Evolutionary conservation across 2,888 invertebrate species (phyloP).

Genomic region (Tiliacea citrago): DNA sequence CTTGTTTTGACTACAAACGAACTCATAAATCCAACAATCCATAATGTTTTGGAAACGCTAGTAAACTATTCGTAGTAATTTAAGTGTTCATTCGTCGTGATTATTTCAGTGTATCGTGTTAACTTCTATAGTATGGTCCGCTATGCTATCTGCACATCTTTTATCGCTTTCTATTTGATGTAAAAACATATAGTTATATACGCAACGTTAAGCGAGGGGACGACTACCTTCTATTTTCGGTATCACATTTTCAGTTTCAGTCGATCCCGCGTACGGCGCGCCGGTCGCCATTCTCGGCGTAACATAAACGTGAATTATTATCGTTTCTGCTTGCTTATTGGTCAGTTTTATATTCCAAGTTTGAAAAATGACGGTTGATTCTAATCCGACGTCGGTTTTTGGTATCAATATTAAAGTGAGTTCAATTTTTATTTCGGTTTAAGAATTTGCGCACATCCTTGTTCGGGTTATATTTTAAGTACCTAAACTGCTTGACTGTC

Average conservation of each 20-base stretch:
- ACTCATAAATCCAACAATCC: constrained; percentile 39
- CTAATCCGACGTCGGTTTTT: constrained; percentile 78
- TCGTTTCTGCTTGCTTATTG: constrained; percentile 57
- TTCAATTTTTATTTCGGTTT: constrained; percentile 55
- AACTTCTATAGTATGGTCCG: constrained; percentile 11
- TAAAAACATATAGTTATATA: constrained; percentile 70
- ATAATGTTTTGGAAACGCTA: constrained; percentile 37
- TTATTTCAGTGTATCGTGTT: constrained; percentile 17
- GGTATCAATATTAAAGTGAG: constrained; percentile 89
- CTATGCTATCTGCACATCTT: constrained; percentile 66
- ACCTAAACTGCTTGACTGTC: constrained; percentile 32
- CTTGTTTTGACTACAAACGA: constrained; percentile 46
- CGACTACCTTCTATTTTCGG: constrained; percentile 86
- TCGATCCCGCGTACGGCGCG: constrained; percentile 80
- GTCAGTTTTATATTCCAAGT: constrained; percentile 58
- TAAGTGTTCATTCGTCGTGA: neutral
- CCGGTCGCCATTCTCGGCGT: constrained; percentile 78
- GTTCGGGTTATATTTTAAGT: constrained; percentile 54
- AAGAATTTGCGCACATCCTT: constrained; percentile 58
- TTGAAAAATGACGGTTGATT: constrained; percentile 81
- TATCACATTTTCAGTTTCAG: constrained; percentile 87
- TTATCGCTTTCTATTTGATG: constrained; percentile 76
- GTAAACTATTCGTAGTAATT: constrained; percentile 13
- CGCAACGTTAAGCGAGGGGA: constrained; percentile 76
- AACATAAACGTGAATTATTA: constrained; percentile 70